Percentiles rank a stretch among this genome's conserved stretches.
Evolutionary conservation across 2,113 vertebrate species (phyloP).

Genomic region (Passer montanus): DNA sequence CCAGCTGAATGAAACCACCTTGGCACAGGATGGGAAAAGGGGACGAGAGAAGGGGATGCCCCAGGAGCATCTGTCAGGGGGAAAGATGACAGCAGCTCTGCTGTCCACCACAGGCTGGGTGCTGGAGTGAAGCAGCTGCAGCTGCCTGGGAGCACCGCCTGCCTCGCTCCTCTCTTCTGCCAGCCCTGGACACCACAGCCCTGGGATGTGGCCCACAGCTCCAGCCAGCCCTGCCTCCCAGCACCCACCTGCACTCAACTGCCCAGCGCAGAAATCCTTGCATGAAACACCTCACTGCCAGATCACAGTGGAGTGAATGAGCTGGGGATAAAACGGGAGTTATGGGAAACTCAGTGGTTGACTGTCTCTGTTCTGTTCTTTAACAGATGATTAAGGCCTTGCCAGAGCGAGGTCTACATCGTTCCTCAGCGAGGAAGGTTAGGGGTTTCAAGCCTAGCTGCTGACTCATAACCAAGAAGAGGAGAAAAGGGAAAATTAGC

Average conservation of each 20-base stretch:
- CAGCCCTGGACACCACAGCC: neutral
- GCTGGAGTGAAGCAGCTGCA: neutral
- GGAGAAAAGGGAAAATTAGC: conserved; percentile 36
- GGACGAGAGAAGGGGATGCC: neutral
- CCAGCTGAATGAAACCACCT: neutral
- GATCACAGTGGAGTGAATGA: neutral
- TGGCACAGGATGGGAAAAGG: neutral
- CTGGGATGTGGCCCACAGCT: neutral
- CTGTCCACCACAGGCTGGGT: neutral
- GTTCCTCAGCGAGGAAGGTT: neutral
- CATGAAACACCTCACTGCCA: neutral
- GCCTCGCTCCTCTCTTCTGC: fast-evolving
- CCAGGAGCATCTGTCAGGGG: neutral
- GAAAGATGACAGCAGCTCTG: neutral
- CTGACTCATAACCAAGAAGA: conserved; percentile 33
- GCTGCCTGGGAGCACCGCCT: neutral
- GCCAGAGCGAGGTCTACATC: neutral
- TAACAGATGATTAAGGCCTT: neutral
- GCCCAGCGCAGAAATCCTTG: neutral
- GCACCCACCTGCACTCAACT: neutral
- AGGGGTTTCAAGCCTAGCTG: conserved; percentile 29
- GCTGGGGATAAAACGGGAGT: fast-evolving
- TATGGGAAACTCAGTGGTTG: neutral
- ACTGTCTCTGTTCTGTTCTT: neutral
- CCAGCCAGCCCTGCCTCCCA: neutral